Base-by-base conservation (phyloP, 1,140 invertebrate species). In the Drosophila parabipectinata region DNA sequence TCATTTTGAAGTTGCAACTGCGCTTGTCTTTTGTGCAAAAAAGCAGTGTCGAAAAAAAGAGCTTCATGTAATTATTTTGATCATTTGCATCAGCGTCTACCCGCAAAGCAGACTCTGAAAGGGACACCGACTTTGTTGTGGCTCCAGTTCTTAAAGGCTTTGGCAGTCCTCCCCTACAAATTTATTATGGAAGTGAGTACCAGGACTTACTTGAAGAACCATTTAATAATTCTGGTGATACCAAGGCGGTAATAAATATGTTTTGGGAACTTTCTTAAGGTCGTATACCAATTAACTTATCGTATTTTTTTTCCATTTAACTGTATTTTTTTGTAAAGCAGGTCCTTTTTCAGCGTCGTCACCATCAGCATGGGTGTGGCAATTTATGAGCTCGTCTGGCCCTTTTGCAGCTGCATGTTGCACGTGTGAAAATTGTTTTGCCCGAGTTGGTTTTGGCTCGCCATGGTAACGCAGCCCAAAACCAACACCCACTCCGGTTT, bases 61-160 rank as follows among this genome's bases (percentile, higher is more conserved):
- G 72, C 83, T 83, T 79, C 83, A 88, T 88, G 83, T 88, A 88
- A 88, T 88, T 88, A 88, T 88, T 88, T 88, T 88, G 83, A 88
- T 88, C 83, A 88, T 88, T 88, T 88, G 83, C 83, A 88, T 88
- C 71, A 76, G 64, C 66, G 51, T 53, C 60, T 77, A 60, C 47
- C 67, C 57, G 44, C 67, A 47, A 37, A 64, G 45, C 53, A 75
- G 54, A 64, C 74, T 57, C 60, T 66, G 39, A 53, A 53, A 45
- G 62, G 51, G 53, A 26, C 52, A 64, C 72, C 45, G 77, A 79
- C 77, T 79, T 74, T 79, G 55, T 75, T 69, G 60, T 32, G 24
- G 39, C 14, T 15, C 39, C 64, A 12, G 2, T 10, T 47, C 44
- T 77, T 72, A 54, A 72, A 63, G 68, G 57, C 58, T 73, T 73